phyloP scores from a whole-genome alignment of 2,888 invertebrate species.

The Lordiphosa fenestrarum region DNA sequence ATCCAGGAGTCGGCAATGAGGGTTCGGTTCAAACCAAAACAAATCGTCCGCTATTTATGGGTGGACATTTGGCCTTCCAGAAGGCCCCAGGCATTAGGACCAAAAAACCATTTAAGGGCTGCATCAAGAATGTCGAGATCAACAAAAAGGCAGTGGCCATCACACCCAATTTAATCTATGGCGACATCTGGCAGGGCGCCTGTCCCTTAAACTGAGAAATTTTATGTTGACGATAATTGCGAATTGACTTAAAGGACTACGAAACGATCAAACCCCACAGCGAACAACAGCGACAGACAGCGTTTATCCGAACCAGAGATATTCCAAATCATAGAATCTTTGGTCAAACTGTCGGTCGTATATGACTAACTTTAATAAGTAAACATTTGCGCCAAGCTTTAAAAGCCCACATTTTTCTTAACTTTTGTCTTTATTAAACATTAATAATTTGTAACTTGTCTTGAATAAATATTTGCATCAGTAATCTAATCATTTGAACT shows the following conservation, averaged over 20 bases:
- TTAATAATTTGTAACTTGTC: slow-evolving; percentile 4
- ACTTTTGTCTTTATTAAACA: slow-evolving; percentile 5
- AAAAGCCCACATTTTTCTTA: slow-evolving; percentile 11
- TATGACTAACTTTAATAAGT: slow-evolving; percentile 23
- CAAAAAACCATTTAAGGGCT: slow-evolving; percentile 88
- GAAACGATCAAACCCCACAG: slow-evolving; percentile 19
- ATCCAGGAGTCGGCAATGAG: slow-evolving; percentile 86
- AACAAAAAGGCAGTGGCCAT: slow-evolving; percentile 82
- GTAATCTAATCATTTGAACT: not conserved
- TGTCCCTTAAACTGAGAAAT: slow-evolving; percentile 87
- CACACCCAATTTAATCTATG: slow-evolving; percentile 83
- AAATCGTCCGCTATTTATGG: slow-evolving; percentile 92
- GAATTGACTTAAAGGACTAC: slow-evolving; percentile 41
- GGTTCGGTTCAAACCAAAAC: slow-evolving; percentile 88
- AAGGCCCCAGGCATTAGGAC: slow-evolving; percentile 85
- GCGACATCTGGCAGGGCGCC: slow-evolving; percentile 88
- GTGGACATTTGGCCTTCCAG: slow-evolving; percentile 87
- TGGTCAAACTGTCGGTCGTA: slow-evolving; percentile 44
- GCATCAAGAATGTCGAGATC: slow-evolving; percentile 87
- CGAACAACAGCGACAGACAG: no score
- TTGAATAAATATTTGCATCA: slow-evolving; percentile 11
- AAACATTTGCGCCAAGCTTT: slow-evolving; percentile 52
- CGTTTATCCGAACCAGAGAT: no score
- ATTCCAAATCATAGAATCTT: slow-evolving; percentile 1
- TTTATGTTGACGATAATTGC: slow-evolving; percentile 26